Conservation (phyloP, 2,797 vertebrate species). For the Sphenodon punctatus region DNA sequence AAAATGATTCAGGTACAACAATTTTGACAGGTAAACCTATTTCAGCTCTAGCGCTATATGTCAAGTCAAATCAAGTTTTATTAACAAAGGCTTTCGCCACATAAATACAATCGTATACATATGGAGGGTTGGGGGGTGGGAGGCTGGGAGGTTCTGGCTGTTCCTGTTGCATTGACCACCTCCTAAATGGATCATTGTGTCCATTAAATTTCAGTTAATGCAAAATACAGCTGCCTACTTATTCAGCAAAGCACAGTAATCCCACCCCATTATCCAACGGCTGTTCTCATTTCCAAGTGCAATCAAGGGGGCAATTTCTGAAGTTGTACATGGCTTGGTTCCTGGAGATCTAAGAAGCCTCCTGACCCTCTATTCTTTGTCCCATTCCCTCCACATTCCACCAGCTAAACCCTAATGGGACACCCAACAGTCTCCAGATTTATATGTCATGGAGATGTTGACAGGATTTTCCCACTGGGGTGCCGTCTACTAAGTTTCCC, state of each 20-base stretch:
- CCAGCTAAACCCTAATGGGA: neutral
- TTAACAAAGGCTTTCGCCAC: no score
- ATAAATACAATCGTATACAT: no score
- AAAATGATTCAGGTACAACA: no score
- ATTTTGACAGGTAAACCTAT: no score
- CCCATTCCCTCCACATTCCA: no score
- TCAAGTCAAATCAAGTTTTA: no score
- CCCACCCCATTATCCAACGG: accelerated
- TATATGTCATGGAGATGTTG: neutral
- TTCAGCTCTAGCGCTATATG: no score
- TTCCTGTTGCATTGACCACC: neutral
- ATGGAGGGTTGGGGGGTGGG: no score
- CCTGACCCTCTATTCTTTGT: neutral
- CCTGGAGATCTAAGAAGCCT: neutral
- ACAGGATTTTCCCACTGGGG: no score
- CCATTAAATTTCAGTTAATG: accelerated
- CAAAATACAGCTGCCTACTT: accelerated
- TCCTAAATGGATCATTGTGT: accelerated
- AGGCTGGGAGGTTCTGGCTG: neutral
- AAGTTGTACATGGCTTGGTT: accelerated
- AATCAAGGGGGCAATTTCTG: neutral
- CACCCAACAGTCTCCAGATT: neutral
- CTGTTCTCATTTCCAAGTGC: neutral
- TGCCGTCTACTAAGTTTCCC: neutral
- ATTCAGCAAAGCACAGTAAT: accelerated